Percentiles rank a stretch among this genome's conserved stretches.
Conservation (phyloP, 2,888 invertebrate genomes). For the Willowsia nigromaculata region DNA sequence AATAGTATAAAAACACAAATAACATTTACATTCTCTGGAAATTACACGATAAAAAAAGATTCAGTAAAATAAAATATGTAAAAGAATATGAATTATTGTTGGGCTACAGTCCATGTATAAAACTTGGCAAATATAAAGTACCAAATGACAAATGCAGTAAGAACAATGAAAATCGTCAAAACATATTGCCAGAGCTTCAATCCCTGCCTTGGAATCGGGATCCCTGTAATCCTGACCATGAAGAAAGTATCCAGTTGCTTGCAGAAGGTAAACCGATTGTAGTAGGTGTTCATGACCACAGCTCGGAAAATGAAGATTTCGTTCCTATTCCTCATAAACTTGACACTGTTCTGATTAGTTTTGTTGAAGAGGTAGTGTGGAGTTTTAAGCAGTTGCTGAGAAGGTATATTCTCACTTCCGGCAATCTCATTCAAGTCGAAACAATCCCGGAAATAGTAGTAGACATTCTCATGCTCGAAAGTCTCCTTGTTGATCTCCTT, state of each 20-base stretch:
- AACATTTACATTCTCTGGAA: too few relatives aligned
- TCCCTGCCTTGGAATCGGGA: conserved; percentile 74
- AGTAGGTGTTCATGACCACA: conserved; percentile 74
- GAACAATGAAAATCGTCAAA: conserved; percentile 58
- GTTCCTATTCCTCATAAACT: conserved; percentile 72
- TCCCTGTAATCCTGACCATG: conserved; percentile 71
- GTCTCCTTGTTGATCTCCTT: conserved; percentile 16
- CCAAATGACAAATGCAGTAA: background rate
- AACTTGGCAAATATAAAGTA: background rate
- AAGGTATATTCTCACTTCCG: background rate
- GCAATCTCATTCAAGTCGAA: conserved; percentile 27
- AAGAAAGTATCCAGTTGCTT: conserved; percentile 75
- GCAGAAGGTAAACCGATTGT: conserved; percentile 77
- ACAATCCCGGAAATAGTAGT: conserved; percentile 72
- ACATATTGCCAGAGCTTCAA: conserved; percentile 66
- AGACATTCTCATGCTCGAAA: conserved; percentile 69
- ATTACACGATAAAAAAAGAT: too few relatives aligned
- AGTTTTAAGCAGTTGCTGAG: background rate
- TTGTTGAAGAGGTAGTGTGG: conserved; percentile 68
- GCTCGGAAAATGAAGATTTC: conserved; percentile 76
- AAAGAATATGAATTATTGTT: too few relatives aligned
- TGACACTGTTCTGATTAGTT: conserved; percentile 74
- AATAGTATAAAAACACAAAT: too few relatives aligned
- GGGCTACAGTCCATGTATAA: background rate
- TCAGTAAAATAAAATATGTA: too few relatives aligned